These are phyloP conservation scores for Poeciliopsis gracilis DNA, from an alignment of 2,797 vertebrate species.

Conservation along the genomic window DNA sequence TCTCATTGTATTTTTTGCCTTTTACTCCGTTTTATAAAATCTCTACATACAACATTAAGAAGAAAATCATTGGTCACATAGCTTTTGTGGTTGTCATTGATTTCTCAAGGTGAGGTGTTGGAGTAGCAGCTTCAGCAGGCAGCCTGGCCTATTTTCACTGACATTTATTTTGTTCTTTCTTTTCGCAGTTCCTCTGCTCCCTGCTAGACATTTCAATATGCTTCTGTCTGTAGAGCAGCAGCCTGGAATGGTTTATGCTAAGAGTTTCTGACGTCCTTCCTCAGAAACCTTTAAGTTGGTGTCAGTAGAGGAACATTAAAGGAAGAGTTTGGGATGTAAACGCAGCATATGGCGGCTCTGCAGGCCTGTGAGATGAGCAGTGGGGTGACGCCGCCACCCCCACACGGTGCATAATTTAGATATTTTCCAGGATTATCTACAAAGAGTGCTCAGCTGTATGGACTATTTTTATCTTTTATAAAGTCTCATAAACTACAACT, in stretches of 20 bases:
- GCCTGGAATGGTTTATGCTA: constrained; percentile 17
- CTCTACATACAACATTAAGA: neutral
- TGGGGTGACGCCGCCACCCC: constrained; percentile 29
- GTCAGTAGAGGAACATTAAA: constrained; percentile 2
- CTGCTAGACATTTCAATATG: constrained; percentile 25
- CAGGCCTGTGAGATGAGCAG: constrained; percentile 51
- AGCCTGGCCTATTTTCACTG: constrained; percentile 38
- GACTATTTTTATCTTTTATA: constrained; percentile 3
- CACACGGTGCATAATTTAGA: constrained; percentile 23
- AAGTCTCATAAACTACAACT: neutral
- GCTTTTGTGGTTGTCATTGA: neutral
- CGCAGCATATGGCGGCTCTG: constrained; percentile 62
- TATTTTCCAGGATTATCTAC: constrained; percentile 12
- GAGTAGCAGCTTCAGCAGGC: neutral
- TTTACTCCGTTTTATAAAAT: neutral
- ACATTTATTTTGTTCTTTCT: constrained; percentile 42
- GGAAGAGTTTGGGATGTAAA: constrained; percentile 13
- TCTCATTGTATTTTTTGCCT: neutral
- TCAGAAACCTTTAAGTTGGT: neutral
- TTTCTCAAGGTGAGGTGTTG: neutral
- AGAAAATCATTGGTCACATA: neutral
- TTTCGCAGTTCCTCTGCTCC: constrained; percentile 25
- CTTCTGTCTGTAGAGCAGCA: constrained; percentile 26
- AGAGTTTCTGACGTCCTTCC: neutral
- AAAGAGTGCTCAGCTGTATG: neutral